Percentiles rank a stretch among this genome's conserved stretches.
These are phyloP conservation scores for Micropoecilia bifurca DNA, from an alignment of 2,797 vertebrate species.

Conservation along the genomic window DNA sequence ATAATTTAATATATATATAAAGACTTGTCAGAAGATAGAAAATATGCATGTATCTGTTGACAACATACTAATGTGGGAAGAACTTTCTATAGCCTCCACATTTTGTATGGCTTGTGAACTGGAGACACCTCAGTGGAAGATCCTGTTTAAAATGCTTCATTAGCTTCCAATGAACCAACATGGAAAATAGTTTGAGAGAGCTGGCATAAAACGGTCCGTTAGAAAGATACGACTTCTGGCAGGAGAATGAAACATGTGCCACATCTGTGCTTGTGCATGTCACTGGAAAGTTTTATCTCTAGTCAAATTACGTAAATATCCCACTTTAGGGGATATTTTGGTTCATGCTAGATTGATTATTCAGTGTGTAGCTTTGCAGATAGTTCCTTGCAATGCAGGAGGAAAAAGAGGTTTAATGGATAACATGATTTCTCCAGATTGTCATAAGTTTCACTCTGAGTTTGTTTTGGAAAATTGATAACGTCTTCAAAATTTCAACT, in stretches of 20 bases:
- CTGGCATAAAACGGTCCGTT: slow-evolving; percentile 21
- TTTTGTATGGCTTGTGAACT: slow-evolving; percentile 42
- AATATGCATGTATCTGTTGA: slow-evolving; percentile 7
- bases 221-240: slow-evolving; percentile 39
- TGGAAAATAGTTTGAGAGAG: slow-evolving; percentile 31
- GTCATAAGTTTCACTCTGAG: not conserved
- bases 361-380: not conserved
- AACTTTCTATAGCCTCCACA: slow-evolving; percentile 42
- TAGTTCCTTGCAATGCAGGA: not conserved
- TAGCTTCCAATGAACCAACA: slow-evolving; percentile 63
- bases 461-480: not conserved
- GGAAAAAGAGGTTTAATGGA: not conserved
- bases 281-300: slow-evolving; percentile 9
- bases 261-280: slow-evolving; percentile 7
- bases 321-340: not conserved
- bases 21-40: slow-evolving; percentile 20
- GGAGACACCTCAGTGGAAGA: slow-evolving; percentile 48
- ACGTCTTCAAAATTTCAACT: not conserved
- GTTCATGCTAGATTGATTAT: not conserved
- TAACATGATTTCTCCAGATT: not conserved
- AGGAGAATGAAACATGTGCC: slow-evolving; percentile 11
- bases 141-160: slow-evolving; percentile 55
- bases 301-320: not conserved
- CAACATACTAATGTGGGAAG: not conserved
- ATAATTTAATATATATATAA: too few species aligned